Base-by-base conservation (phyloP, 2,797 vertebrate species). In the Hybognathus amarus region DNA sequence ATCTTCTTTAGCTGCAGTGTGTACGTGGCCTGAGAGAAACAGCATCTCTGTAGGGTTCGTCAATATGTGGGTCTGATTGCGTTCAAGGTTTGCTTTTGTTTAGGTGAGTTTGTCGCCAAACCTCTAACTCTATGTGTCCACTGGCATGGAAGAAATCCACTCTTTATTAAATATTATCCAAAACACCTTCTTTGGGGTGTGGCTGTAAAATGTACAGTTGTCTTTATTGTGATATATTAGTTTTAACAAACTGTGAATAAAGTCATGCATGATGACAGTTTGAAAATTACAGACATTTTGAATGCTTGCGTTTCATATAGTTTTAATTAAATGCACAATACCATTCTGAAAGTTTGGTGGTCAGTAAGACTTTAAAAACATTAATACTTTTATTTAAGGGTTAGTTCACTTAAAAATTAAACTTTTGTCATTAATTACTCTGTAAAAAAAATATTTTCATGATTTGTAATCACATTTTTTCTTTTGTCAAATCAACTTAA, bases 21-120 rank as follows among this genome's bases (percentile, higher is more conserved):
- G 70, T 47, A 13, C 59, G 15, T 82, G 80, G 56, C 59, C 70
- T 82, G 6, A 73, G 56, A 80, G 36, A 70, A 56, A 45, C 36
- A 45, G 50, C 36, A 54, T 42, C 47, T 70, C 38, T 80, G 45
- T 56, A 42, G 33, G 18, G 6, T 24, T 64, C 20, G 4, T 63
- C 27, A 24, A 64, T 24, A 38, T 61, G 13, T 77, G 75, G 17
- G 42, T 74, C 30, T 76, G 54, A 75, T 82, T 77, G 91, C 92
- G 92, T 94, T 94, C 92, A 92, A 59, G 87, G 88, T 95, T 94
- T 94, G 93, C 90, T 89, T 94, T 91, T 17, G 22, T 87, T 85
- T 87, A 89, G 77, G 75, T 84, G 85, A 86, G 54, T 74, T 42
- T 88, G 84, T 92, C 92, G 79, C 91, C 92, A 94, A 96, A 93